phyloP scores from a whole-genome alignment of 2,888 invertebrate genomes.

The Hyposoter dolosus region DNA sequence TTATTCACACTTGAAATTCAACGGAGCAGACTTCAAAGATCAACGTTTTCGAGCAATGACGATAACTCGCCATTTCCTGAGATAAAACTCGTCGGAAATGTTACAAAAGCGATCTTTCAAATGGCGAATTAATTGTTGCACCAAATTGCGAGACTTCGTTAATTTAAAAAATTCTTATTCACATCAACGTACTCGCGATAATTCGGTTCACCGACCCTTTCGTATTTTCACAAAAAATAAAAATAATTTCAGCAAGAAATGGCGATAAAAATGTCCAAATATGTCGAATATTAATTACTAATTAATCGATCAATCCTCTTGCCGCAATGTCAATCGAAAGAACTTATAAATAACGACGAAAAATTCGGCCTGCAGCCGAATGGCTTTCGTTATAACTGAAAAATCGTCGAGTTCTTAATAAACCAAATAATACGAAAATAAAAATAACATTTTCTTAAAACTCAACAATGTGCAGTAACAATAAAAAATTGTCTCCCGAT shows the following conservation, averaged over 20 bases:
- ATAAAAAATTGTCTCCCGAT: not conserved
- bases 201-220: not conserved
- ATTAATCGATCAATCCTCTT: not conserved
- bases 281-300: not conserved
- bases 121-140: not conserved
- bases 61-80: conserved; percentile 11
- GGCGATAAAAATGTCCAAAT: not conserved
- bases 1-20: conserved; percentile 62
- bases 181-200: conserved; percentile 1
- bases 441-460: not conserved
- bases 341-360: not conserved
- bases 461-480: not conserved
- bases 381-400: not conserved
- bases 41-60: conserved; percentile 3
- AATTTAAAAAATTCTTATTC: not conserved
- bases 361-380: not conserved
- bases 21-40: not conserved
- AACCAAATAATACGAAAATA: not conserved
- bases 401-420: not conserved
- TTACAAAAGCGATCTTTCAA: not conserved
- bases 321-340: not conserved
- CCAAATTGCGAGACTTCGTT: not conserved
- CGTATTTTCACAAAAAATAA: not conserved
- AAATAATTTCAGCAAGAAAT: not conserved
- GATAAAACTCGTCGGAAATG: not conserved